phyloP scores from a whole-genome alignment of 2,888 invertebrate species.

The Microdon myrmicae region DNA sequence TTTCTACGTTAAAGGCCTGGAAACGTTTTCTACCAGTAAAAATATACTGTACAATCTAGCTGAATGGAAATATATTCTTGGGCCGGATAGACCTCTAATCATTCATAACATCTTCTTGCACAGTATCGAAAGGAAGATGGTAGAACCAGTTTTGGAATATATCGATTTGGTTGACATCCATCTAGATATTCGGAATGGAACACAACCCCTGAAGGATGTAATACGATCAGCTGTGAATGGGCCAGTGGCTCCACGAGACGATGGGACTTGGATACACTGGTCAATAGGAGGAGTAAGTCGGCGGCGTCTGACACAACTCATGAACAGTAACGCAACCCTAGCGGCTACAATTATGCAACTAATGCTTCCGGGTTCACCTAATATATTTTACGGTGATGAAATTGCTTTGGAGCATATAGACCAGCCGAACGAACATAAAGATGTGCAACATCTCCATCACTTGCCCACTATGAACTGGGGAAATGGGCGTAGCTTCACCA shows the following conservation, averaged over 20 bases:
- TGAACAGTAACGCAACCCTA: constrained; percentile 73
- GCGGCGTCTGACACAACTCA: constrained; percentile 71
- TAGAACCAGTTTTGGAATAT: constrained; percentile 72
- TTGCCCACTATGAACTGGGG: constrained; percentile 78
- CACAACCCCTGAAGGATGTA: constrained; percentile 70
- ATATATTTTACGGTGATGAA: constrained; percentile 93
- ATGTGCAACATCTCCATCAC: constrained; percentile 74
- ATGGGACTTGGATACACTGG: constrained; percentile 84
- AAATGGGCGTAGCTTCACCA: constrained; percentile 67
- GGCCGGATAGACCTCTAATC: constrained; percentile 74
- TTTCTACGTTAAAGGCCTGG: constrained; percentile 85
- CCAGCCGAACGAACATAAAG: constrained; percentile 71
- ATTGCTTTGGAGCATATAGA: constrained; percentile 75
- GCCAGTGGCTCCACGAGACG: constrained; percentile 70
- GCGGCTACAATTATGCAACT: constrained; percentile 79
- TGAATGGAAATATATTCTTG: constrained; percentile 77
- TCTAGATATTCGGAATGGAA: constrained; percentile 72
- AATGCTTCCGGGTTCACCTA: constrained; percentile 86
- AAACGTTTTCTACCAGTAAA: constrained; percentile 72
- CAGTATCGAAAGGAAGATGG: constrained; percentile 66
- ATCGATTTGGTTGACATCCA: constrained; percentile 80
- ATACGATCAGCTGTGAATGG: constrained; percentile 71
- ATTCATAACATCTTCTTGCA: constrained; percentile 72
- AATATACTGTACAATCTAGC: constrained; percentile 72
- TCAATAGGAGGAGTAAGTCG: constrained; percentile 74